Base-by-base conservation (phyloP, 2,888 invertebrate genomes). In the Eristalinus sepulchralis region DNA sequence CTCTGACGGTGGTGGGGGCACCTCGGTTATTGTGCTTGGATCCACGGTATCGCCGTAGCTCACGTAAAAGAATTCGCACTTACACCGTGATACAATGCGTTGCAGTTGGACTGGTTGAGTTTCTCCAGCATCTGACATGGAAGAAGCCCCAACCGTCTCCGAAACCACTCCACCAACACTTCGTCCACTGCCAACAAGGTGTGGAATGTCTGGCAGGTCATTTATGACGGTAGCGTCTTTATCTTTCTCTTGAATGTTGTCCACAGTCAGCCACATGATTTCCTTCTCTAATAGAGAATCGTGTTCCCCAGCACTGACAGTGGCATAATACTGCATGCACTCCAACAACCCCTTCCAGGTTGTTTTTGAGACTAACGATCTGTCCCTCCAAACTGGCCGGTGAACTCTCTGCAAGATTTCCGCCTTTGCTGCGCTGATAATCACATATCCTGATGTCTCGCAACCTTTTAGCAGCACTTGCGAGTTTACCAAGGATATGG, bases 291-390 rank as follows among this genome's bases (percentile, higher is more conserved):
- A 94, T 13, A 95, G 93, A 47, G 95, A 94, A 90, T 96, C 96
- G 85, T 95, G 94, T 90, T 96, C 95, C 36, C 95, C 95, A 3
- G 97, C 97, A 91, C 96, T 97, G 64, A 99, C 98, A 9, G 99
- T 99, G 11, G 99, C 99, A 93, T 99, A 99, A 94, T 99, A 99
- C 95, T 99, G 99, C 98, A 99, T 98, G 93, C 99, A 98, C 91
- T 97, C 97, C 11, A 99, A 94, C 71, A 97, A 96, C 22, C 99
- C 99, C 88, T 97, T 96, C 98, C 99, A 99, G 0, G 99, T 98
- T 0, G 97, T 96, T 93, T 99, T 99, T 34, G 97, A 95, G n/a
- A 98, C 96, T 2, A 98, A 93, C 10, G 97, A 96, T 68, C 96
- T 94, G 89, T 97, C 96, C 76, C 96, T 95, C 98, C 98, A 98